Evolutionary conservation across 2,797 vertebrate species (phyloP).

Genomic region (Podarcis lilfordi): DNA sequence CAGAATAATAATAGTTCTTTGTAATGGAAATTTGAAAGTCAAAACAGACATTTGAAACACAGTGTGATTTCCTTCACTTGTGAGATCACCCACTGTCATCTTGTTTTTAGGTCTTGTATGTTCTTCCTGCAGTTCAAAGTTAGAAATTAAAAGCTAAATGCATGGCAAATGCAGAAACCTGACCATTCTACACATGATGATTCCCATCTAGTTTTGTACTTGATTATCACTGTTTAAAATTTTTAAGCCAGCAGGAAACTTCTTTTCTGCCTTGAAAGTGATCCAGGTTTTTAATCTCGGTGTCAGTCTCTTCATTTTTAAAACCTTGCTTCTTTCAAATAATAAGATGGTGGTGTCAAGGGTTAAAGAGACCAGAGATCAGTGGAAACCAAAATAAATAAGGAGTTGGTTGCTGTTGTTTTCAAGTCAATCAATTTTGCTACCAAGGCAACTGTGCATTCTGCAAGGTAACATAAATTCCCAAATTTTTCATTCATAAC

Average conservation of each 20-base stretch:
- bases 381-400: background rate
- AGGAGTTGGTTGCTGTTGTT: background rate
- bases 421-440: background rate
- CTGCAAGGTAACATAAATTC: background rate
- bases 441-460: background rate
- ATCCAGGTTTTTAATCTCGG: background rate
- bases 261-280: background rate
- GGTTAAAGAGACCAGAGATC: background rate
- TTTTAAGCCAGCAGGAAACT: background rate
- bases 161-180: background rate
- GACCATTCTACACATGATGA: background rate
- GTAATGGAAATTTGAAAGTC: constrained; percentile 18
- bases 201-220: background rate
- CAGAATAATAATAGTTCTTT: constrained; percentile 16
- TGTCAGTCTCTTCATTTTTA: background rate
- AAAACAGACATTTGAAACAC: constrained; percentile 15
- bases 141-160: constrained; percentile 4
- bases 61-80: background rate
- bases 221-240: background rate
- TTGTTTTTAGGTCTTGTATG: background rate
- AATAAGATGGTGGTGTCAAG: background rate
- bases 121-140: background rate
- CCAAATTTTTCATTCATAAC: background rate
- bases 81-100: background rate
- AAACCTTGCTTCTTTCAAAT: background rate